phyloP scores from a whole-genome alignment of 2,113 vertebrate species.

The Entomyzon cyanotis region DNA sequence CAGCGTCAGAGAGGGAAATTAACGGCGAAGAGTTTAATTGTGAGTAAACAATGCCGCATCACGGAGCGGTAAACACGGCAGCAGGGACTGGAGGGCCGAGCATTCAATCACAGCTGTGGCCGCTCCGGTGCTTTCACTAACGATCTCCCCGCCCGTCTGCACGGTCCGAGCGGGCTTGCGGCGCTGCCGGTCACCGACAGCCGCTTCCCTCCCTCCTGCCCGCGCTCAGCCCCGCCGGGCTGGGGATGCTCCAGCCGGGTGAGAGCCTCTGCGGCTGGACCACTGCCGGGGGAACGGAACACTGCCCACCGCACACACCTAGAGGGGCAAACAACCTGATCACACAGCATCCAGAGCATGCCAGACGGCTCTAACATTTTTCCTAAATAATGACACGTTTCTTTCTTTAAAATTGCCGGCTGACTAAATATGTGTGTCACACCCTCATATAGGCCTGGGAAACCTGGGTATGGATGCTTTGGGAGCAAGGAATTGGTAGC shows the following conservation, averaged over 20 bases:
- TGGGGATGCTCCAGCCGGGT: background rate
- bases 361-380: fast-evolving
- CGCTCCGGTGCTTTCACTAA: conserved; percentile 29
- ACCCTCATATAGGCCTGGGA: background rate
- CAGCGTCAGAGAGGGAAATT: conserved; percentile 75
- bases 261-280: fast-evolving
- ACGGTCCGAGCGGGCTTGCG: background rate
- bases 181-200: background rate
- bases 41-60: conserved; percentile 79
- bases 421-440: fast-evolving
- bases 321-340: fast-evolving
- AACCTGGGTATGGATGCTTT: background rate
- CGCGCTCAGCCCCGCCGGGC: too few species aligned
- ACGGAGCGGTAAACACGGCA: conserved; percentile 78
- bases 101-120: conserved; percentile 74
- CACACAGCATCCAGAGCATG: background rate
- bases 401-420: background rate
- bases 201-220: background rate
- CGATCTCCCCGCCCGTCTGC: background rate
- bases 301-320: fast-evolving
- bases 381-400: background rate
- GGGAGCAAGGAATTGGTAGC: background rate
- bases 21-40: conserved; percentile 80
- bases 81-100: conserved; percentile 42
- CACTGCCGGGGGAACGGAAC: fast-evolving